These are phyloP conservation scores for Gortyna flavago DNA, from an alignment of 2,888 invertebrate species.

Conservation along the genomic window DNA sequence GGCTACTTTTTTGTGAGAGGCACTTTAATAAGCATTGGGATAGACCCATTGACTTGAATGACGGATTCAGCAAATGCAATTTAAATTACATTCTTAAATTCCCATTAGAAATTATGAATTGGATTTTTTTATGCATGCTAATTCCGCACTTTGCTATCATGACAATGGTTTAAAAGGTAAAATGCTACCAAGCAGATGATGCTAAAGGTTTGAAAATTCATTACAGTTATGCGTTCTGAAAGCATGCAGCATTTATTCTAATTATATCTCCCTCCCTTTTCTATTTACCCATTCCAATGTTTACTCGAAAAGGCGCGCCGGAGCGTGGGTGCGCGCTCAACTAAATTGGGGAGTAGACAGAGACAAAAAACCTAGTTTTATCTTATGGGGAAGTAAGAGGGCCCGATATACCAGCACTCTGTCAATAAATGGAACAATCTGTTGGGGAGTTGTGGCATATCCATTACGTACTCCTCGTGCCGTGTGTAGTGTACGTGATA, in stretches of 20 bases:
- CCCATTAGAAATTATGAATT: constrained; percentile 23
- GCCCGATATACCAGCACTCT: constrained; percentile 75
- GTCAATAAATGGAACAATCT: constrained; percentile 82
- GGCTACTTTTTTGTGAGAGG: constrained; percentile 46
- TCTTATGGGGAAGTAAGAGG: constrained; percentile 80
- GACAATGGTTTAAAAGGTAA: neutral
- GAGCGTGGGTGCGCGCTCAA: constrained; percentile 86
- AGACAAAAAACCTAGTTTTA: constrained; percentile 81
- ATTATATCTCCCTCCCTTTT: constrained; percentile 88
- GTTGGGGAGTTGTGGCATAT: constrained; percentile 81
- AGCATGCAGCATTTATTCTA: constrained; percentile 85
- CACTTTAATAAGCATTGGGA: constrained; percentile 31
- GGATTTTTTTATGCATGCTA: neutral
- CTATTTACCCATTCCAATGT: constrained; percentile 88
- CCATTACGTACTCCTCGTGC: constrained; percentile 78
- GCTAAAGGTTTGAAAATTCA: constrained; percentile 58
- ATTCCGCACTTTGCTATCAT: neutral
- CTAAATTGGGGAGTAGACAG: constrained; percentile 87
- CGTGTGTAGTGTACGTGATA: constrained; percentile 75
- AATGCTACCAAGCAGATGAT: neutral
- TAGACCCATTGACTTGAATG: constrained; percentile 53
- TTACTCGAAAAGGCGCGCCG: constrained; percentile 87
- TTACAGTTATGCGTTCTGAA: constrained; percentile 67
- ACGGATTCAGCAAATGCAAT: constrained; percentile 47
- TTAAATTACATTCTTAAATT: constrained; percentile 49